Base-by-base conservation (phyloP, 2,797 vertebrate genomes). In the Cyprinodon diabolis region DNA sequence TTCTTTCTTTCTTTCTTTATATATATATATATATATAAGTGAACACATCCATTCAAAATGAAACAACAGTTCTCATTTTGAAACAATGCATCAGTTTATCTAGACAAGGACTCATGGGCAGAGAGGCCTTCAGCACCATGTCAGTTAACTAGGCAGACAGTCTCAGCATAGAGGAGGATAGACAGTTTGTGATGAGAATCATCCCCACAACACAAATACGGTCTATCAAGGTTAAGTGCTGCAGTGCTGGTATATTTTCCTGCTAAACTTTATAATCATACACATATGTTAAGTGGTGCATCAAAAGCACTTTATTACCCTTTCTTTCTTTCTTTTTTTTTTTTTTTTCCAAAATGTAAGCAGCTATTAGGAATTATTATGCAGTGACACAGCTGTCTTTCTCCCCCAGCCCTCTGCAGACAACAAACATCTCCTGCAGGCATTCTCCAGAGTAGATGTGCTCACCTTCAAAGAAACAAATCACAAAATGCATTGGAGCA, bases 381-480 rank as follows among this genome's bases (percentile, higher is more conserved):
- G 57, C 55, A 76, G 55, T 83, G 72, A 80, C 83, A 74, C 48
- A 47, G 82, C 60, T 84, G 72, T 45, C n/a, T 75, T 82, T 90
- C 57, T 86, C 84, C 86, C 75, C 79, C 80, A 95, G 93, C 83
- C 76, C 45, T 93, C 90, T 56, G 12, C 71, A 52, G 79, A 84
- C 57, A 83, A 76, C 76, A 78, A 66, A 62, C 82, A 10, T 0
- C 83, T 91, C 58, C 73, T 69, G 23, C 93, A 93, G 86, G 72
- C 82, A 2, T 93, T 93, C 91, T 93, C 83, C 76, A 92, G 90
- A 76, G 77, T 93, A 62, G 91, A 95, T 71, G 89, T 90, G 56
- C 88, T 95, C 79, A 90, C 83, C 70, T 95, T 95, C 84, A 91
- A 88, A 67, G 91, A 94, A 93, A 90, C 90, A 71, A 88, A 90